Percentiles rank a stretch among this genome's conserved stretches.
Conservation (phyloP, 1,140 invertebrate genomes). For the Penaeus japonicus region DNA sequence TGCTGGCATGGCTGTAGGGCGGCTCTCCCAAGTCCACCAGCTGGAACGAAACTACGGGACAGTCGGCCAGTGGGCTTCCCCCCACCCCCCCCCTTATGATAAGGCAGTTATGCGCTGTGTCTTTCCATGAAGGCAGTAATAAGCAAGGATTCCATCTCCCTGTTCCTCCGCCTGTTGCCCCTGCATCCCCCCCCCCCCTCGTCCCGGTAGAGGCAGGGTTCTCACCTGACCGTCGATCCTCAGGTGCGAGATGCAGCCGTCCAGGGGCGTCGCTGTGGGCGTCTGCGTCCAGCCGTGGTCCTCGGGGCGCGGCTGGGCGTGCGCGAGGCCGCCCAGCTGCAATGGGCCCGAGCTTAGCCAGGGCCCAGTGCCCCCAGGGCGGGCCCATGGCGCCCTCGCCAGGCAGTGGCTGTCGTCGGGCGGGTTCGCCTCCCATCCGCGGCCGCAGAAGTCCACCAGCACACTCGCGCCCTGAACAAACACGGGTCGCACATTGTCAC, state of each 20-base stretch:
- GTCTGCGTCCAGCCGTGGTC: constrained; percentile 36
- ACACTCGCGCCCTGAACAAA: constrained; percentile 23
- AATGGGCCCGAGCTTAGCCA: neutral
- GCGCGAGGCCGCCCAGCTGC: constrained; percentile 36
- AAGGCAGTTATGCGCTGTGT: too few species aligned
- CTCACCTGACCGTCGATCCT: constrained; percentile 46
- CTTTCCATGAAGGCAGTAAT: too few species aligned
- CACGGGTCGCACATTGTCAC: neutral
- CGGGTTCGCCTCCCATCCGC: neutral
- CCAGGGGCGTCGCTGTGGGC: constrained; percentile 25
- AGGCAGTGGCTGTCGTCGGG: constrained; percentile 8
- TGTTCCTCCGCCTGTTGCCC: too few species aligned
- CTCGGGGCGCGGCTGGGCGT: constrained; percentile 1
- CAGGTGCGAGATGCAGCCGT: constrained; percentile 41
- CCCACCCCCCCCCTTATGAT: too few species aligned
- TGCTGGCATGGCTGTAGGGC: constrained; percentile 23
- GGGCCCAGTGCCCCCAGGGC: neutral
- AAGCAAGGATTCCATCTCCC: too few species aligned
- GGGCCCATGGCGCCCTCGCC: neutral
- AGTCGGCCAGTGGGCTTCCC: too few species aligned
- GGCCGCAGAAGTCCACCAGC: constrained; percentile 28
- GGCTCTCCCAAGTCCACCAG: constrained; percentile 35
- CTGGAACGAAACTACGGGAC: neutral
- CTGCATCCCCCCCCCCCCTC: too few species aligned
- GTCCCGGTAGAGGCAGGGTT: neutral